A percentile compares a stretch with the other conserved stretches of the same genome.
These are phyloP conservation scores for Caenorhabditis angaria DNA, from an alignment of 2,888 invertebrate species.

Conservation along the genomic window DNA sequence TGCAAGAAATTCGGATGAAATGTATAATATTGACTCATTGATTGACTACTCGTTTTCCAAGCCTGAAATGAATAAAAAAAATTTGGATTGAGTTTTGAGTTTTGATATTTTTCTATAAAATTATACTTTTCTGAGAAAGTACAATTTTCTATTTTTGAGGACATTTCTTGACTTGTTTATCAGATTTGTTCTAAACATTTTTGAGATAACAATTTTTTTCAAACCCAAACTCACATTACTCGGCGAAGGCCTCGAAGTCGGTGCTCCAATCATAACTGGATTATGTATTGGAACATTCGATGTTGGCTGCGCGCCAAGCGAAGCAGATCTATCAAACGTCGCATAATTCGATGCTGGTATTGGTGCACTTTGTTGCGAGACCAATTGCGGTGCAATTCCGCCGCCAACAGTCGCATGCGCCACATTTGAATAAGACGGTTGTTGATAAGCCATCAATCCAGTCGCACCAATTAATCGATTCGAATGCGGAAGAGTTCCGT, in stretches of 20 bases:
- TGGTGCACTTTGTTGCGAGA: conserved; percentile 12
- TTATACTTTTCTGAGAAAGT: too few relatives aligned
- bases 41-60: conserved; percentile 43
- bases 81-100: too few relatives aligned
- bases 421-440: conserved; percentile 35
- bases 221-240: background rate
- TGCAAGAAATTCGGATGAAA: conserved; percentile 70
- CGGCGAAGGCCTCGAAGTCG: conserved; percentile 19
- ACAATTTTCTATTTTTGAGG: too few relatives aligned
- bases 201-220: too few relatives aligned
- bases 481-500: too few relatives aligned
- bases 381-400: conserved; percentile 1
- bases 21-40: conserved; percentile 70
- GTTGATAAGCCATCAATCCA: conserved; percentile 40
- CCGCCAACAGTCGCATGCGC: background rate
- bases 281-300: background rate
- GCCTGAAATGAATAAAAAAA: conserved; percentile 19
- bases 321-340: conserved; percentile 43
- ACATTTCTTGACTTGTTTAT: too few relatives aligned
- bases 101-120: too few relatives aligned
- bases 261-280: conserved; percentile 26
- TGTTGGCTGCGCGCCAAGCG: conserved; percentile 33
- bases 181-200: too few relatives aligned
- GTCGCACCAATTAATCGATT: conserved; percentile 40
- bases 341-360: conserved; percentile 17